Percentiles rank a stretch among this genome's conserved stretches.
Evolutionary conservation across 2,888 invertebrate species (phyloP).

Genomic region (Nephrotoma guestfalica): DNA sequence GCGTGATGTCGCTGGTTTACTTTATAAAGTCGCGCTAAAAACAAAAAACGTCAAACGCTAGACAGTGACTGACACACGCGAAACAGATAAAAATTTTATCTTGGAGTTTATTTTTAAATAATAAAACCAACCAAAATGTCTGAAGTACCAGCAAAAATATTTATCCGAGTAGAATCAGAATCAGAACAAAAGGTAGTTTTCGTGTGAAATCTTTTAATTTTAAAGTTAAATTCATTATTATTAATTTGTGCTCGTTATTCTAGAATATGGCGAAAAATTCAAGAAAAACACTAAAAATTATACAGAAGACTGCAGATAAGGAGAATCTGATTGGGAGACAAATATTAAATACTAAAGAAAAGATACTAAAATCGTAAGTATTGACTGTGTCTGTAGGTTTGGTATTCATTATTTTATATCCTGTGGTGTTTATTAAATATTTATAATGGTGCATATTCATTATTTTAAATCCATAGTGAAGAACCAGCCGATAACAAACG

Average conservation of each 20-base stretch:
- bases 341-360: conserved; percentile 35
- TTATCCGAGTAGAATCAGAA: conserved; percentile 29
- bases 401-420: too few relatives aligned
- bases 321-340: conserved; percentile 62
- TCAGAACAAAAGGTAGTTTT: conserved; percentile 26
- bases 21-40: background rate
- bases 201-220: background rate
- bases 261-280: conserved; percentile 43
- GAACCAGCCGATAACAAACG: conserved; percentile 19
- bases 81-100: background rate
- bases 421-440: too few relatives aligned
- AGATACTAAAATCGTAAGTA: conserved; percentile 32
- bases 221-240: background rate
- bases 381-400: background rate
- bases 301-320: conserved; percentile 56
- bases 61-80: background rate
- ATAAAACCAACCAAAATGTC: conserved; percentile 29
- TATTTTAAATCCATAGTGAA: conserved; percentile 18
- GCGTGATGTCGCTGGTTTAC: background rate
- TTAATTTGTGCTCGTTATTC: conserved; percentile 6
- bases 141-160: conserved; percentile 25
- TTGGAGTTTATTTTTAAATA: conserved; percentile 1
- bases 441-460: too few relatives aligned
- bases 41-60: background rate
- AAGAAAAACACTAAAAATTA: conserved; percentile 55